phyloP scores from a whole-genome alignment of 2,888 invertebrate genomes.

The Conops quadrifasciatus region DNA sequence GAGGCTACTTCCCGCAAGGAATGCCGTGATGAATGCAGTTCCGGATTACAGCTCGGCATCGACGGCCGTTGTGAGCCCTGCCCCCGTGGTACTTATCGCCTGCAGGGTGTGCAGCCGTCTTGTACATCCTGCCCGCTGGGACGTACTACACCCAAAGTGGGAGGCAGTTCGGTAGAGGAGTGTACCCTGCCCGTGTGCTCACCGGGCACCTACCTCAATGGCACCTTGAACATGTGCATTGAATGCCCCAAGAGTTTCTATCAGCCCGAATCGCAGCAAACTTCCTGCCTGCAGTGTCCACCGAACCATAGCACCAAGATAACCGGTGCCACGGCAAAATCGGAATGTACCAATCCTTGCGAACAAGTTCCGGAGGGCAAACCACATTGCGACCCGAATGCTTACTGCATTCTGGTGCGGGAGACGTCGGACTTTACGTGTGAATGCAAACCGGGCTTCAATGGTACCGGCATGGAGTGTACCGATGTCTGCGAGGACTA shows the following conservation, averaged over 20 bases:
- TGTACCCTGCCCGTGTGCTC: constrained; percentile 91
- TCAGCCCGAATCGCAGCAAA: constrained; percentile 89
- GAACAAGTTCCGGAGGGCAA: constrained; percentile 79
- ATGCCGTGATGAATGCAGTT: constrained; percentile 85
- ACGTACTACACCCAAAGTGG: constrained; percentile 86
- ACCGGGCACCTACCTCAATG: constrained; percentile 85
- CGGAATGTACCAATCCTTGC: constrained; percentile 91
- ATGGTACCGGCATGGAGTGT: constrained; percentile 85
- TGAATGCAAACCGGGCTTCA: constrained; percentile 92
- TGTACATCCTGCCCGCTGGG: constrained; percentile 90
- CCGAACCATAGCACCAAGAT: constrained; percentile 89
- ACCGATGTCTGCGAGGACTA: constrained; percentile 82
- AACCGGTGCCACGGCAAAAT: constrained; percentile 78
- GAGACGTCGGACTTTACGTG: constrained; percentile 89
- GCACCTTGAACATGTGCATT: constrained; percentile 84
- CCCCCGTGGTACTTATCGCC: constrained; percentile 85
- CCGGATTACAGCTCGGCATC: constrained; percentile 82
- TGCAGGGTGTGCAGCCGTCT: constrained; percentile 86
- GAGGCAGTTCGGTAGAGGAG: constrained; percentile 85
- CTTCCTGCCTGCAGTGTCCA: constrained; percentile 85
- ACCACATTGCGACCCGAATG: constrained; percentile 87
- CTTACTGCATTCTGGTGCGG: constrained; percentile 83
- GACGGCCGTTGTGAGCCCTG: constrained; percentile 94
- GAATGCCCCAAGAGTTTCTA: constrained; percentile 90
- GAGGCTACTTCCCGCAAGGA: constrained; percentile 89